Base-by-base conservation (phyloP, 2,888 invertebrate genomes). In the Volucella inflata region DNA sequence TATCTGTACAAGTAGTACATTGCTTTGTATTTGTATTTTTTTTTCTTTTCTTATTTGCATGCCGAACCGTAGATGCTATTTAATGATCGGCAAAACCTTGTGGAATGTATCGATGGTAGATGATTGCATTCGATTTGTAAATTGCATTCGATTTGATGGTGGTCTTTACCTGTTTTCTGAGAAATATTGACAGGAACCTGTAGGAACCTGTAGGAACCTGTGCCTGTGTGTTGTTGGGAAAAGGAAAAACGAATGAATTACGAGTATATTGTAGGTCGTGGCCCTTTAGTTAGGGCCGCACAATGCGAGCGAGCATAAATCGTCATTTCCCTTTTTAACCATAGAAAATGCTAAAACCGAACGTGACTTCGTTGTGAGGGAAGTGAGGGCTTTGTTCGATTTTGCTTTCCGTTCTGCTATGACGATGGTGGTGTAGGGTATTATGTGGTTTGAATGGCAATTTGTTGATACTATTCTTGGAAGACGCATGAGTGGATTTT, bases 271-370 rank as follows among this genome's bases (percentile, higher is more conserved):
- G 42, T 44, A 46, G 55, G 65, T 75, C 57, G 65, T 67, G 17
- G 62, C 68, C 48, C 72, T 74, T 68, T 68, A n/a, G 42, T 11
- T 21, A 21, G 51, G 53, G 59, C 67, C 42, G 30, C 51, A 44
- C 55, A 50, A 62, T 70, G 44, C 21, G 40, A 38, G 55, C 11
- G n/a, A 57, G 44, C 40, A 51, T 51, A 65, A 59, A 67, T 65
- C 44, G 51, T 65, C 65, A 44, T 81, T 76, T 81, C 59, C 70
- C 44, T 82, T 82, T 64, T 82, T 14, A 46, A 76, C 65, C 65
- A 17, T 65, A 30, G 16, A 57, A 59, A 71, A 81, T 81, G 14
- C 38, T 8, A 1, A 48, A 36, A 16, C 17, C 17, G 75, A 65
- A 71, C 81, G 81, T 82, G 81, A 46, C 55, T 64, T 3, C 44